Percentiles rank a stretch among this genome's conserved stretches.
phyloP scores from a whole-genome alignment of 2,113 vertebrate genomes.

The Scopus umbretta region DNA sequence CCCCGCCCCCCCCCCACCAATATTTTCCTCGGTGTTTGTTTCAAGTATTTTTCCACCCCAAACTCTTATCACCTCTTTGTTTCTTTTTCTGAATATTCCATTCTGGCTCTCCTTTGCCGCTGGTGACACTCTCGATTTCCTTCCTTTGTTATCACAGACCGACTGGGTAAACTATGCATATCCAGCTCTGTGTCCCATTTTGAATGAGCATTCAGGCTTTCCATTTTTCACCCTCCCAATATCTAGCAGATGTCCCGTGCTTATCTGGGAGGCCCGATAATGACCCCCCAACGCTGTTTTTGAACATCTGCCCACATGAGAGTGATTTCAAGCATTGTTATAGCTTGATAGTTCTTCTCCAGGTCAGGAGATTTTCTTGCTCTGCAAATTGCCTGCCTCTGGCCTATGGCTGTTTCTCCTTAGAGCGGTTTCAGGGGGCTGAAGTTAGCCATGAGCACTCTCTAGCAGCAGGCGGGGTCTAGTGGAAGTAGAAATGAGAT shows the following conservation, averaged over 20 bases:
- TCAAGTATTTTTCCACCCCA: conserved; percentile 1
- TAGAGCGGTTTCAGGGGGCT: background rate
- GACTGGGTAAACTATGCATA: background rate
- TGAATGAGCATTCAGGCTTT: conserved; percentile 1
- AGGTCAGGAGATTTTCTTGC: background rate
- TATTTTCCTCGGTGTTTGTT: background rate
- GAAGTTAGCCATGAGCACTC: background rate
- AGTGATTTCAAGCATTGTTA: background rate
- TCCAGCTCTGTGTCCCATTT: background rate
- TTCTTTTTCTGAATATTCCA: background rate
- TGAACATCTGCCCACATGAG: background rate
- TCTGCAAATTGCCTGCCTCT: background rate
- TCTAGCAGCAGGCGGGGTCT: background rate
- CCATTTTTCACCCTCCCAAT: background rate
- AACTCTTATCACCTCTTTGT: conserved; percentile 9
- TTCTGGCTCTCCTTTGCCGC: background rate
- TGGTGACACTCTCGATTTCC: background rate
- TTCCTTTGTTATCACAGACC: conserved; percentile 6
- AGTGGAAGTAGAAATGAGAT: background rate
- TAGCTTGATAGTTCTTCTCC: background rate
- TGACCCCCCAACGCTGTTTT: background rate
- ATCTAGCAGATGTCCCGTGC: background rate
- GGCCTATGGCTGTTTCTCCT: background rate
- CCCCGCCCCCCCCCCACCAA: fast-evolving
- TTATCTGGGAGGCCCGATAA: background rate